phyloP scores from a whole-genome alignment of 92 coral and sea anemone genomes.

The Porites cylindrica region DNA sequence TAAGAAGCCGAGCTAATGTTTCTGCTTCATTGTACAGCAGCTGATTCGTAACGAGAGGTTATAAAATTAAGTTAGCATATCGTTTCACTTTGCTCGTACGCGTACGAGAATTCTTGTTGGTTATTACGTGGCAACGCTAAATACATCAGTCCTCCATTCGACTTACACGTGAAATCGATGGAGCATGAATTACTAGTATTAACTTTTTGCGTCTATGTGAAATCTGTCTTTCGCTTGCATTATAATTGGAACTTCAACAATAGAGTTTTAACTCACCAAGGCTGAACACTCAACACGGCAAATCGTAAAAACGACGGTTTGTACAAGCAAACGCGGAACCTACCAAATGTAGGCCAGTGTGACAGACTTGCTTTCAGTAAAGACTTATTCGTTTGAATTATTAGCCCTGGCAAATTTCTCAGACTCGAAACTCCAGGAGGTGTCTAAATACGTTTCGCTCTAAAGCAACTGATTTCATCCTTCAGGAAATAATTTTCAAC shows the following conservation, averaged over 20 bases:
- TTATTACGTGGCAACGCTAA: neutral
- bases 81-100: neutral
- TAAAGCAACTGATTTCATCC: neutral
- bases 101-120: neutral
- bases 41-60: neutral
- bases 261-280: too few species aligned
- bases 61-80: neutral
- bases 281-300: too few species aligned
- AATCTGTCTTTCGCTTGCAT: too few species aligned
- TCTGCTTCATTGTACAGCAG: neutral
- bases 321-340: too few species aligned
- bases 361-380: neutral
- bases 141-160: neutral
- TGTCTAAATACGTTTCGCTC: conserved; percentile 6
- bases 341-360: too few species aligned
- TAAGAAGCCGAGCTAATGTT: neutral
- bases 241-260: too few species aligned
- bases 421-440: conserved; percentile 30
- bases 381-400: neutral
- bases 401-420: neutral
- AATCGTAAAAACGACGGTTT: too few species aligned
- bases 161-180: too few species aligned
- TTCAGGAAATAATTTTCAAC: conserved; percentile 27
- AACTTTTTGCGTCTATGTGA: too few species aligned
- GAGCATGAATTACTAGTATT: too few species aligned